phyloP scores from a whole-genome alignment of 1,140 invertebrate genomes.

The Bombus turneri region DNA sequence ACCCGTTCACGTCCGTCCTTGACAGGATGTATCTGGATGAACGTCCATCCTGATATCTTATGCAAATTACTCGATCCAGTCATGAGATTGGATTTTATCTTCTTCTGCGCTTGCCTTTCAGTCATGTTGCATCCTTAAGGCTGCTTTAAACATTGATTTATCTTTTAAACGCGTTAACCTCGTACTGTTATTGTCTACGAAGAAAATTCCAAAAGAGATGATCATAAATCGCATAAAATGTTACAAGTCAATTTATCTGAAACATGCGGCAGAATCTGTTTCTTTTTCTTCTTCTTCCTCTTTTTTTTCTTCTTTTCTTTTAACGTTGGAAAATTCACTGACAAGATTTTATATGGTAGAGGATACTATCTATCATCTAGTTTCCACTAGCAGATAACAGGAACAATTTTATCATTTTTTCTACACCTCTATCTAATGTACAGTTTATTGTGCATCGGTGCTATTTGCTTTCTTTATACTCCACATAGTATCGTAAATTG shows the following conservation, averaged over 20 bases:
- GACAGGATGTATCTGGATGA: slow-evolving; percentile 15
- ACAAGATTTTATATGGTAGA: background rate
- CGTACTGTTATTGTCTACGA: background rate
- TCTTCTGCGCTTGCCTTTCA: background rate
- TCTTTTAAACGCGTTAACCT: background rate
- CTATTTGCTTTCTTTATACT: no score
- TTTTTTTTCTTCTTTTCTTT: background rate
- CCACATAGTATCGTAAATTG: no score
- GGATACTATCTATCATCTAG: background rate
- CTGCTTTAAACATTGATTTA: background rate
- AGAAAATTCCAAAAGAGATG: background rate
- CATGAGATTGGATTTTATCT: slow-evolving; percentile 13
- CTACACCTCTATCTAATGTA: background rate
- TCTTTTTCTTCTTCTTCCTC: no score
- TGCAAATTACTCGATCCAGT: slow-evolving; percentile 18
- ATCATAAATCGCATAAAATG: background rate
- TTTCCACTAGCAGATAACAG: background rate
- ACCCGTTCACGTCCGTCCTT: slow-evolving; percentile 15
- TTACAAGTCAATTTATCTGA: background rate
- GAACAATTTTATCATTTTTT: background rate
- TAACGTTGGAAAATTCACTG: background rate
- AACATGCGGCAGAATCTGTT: no score
- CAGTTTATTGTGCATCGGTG: background rate
- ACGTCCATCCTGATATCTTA: slow-evolving; percentile 8
- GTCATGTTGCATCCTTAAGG: background rate